Evolutionary conservation across 2,888 invertebrate species (phyloP), one percentile per base, ranked within the genome.

Genomic region (Petrolisthes cinctipes): DNA sequence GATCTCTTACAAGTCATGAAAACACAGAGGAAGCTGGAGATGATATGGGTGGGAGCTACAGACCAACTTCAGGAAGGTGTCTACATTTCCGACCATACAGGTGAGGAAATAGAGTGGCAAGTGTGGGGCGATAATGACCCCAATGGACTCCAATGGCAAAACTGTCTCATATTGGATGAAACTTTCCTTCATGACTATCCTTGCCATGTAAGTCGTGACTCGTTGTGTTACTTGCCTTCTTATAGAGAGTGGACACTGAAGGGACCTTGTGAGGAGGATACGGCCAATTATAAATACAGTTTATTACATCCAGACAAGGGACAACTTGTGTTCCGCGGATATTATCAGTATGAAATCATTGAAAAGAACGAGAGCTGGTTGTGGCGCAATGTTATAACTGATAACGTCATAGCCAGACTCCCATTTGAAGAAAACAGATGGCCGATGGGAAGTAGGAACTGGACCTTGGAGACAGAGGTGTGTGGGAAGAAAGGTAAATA

Each of bases 241-340:
- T 83, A 86, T 7, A 6, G 23, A 51, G 83, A 86, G 82, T 86
- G 86, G 86, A 86, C 82, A 37, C 83, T 86, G 37, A 20, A 68
- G 66, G 86, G 86, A 17, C 86, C 86, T 9, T 86, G 86, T 20
- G 86, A 86, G 71, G 86, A 86, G 71, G 86, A 86, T 83, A 86
- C 82, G 4, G 86, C 86, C 78, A 86, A 86, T 79, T 86, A 86
- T 79, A 86, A 86, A 71, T 86, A 73, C 71, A 83, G 86, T 66
- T 83, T 86, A 6, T 17, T 71, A 51, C 86, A 86, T 56, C 83
- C 83, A 20, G 86, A 66, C 7, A 66, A 79, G 56, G 71, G 83
- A 37, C 9, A 54, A 51, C 53, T 86, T n/a, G 78, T 83, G n/a
- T 86, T 86, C 79, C 76, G 86, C 23, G 86, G 86, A 20, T 86